phyloP scores from a whole-genome alignment of 2,113 vertebrate genomes.

The Anolis sagrei region DNA sequence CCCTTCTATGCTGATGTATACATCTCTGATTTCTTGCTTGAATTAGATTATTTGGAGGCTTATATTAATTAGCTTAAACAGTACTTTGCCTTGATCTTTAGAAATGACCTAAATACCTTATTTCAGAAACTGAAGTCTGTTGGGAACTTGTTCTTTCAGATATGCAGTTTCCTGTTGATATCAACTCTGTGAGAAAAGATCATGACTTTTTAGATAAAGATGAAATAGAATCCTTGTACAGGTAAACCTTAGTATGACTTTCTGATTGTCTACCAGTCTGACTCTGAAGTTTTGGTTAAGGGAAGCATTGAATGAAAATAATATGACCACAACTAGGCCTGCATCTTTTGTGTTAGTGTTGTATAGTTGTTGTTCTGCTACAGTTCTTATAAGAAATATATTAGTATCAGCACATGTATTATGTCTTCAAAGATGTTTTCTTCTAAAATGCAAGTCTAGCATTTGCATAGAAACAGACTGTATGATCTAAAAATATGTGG shows the following conservation, averaged over 20 bases:
- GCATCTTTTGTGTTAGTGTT: background rate
- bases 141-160: conserved; percentile 65
- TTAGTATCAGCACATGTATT: background rate
- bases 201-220: conserved; percentile 84
- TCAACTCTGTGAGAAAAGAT: conserved; percentile 78
- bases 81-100: background rate
- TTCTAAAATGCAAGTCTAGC: background rate
- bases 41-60: background rate
- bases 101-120: background rate
- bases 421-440: background rate
- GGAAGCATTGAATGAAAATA: background rate
- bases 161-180: conserved; percentile 80
- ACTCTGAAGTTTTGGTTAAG: background rate
- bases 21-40: background rate
- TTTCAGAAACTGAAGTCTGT: background rate
- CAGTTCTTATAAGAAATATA: background rate
- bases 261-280: background rate
- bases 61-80: background rate
- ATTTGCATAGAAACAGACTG: background rate
- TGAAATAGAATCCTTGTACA: conserved; percentile 80
- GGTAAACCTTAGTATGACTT: conserved; percentile 66
- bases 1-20: background rate
- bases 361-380: background rate
- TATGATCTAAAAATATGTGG: background rate
- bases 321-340: background rate